A percentile compares a stretch with the other conserved stretches of the same genome.
These are phyloP conservation scores for Macrosiphum euphorbiae DNA, from an alignment of 2,888 invertebrate genomes.

Conservation along the genomic window DNA sequence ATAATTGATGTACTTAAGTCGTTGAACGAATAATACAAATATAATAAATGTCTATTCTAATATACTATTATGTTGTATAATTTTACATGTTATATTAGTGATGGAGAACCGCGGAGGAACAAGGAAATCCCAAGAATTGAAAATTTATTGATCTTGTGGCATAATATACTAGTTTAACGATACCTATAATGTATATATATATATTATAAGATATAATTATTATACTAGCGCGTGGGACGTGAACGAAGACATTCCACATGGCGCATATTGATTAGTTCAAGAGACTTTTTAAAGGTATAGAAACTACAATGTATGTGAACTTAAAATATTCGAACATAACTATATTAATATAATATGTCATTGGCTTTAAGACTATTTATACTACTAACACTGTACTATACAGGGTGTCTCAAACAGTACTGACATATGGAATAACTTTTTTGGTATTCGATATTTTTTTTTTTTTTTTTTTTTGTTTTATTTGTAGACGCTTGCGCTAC, in stretches of 20 bases:
- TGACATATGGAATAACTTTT: no score
- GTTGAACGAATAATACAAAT: not conserved
- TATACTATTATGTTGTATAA: not conserved
- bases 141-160: not conserved
- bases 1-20: not conserved
- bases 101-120: not conserved
- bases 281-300: slow-evolving; percentile 15
- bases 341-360: not conserved
- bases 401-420: no score
- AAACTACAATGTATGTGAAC: not conserved
- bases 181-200: not conserved
- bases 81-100: not conserved
- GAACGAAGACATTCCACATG: slow-evolving; percentile 7
- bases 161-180: not conserved
- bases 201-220: not conserved
- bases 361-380: not conserved
- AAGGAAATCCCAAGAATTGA: not conserved
- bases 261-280: slow-evolving; percentile 20
- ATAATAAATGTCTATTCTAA: slow-evolving; percentile 6
- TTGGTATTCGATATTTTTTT: no score
- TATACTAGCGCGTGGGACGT: not conserved
- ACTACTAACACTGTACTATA: not conserved
- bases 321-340: not conserved
- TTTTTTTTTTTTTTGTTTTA: no score
- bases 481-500: no score